Conservation (phyloP, 2,888 invertebrate genomes). For the Sympetrum striolatum region DNA sequence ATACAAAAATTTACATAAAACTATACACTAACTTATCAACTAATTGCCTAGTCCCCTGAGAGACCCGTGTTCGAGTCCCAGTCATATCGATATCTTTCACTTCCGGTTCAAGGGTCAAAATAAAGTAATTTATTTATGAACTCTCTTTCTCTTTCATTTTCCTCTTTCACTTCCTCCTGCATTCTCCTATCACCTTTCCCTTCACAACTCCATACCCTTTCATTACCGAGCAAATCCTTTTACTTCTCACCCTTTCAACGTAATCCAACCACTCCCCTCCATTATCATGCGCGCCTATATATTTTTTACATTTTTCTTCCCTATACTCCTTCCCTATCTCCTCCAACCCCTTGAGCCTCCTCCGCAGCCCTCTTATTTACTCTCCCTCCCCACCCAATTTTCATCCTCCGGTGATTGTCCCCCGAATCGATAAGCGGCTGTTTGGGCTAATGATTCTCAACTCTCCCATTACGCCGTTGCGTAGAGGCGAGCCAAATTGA, state of each 20-base stretch:
- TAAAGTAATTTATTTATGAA: no score
- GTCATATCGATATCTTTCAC: no score
- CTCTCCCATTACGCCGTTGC: background rate
- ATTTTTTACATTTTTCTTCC: no score
- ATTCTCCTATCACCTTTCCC: background rate
- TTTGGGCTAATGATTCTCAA: constrained; percentile 10
- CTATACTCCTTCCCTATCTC: background rate
- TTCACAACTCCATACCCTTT: background rate
- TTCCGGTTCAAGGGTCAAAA: no score
- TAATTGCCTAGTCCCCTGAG: no score
- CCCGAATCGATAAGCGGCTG: background rate
- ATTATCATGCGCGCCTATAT: background rate
- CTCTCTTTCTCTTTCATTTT: background rate
- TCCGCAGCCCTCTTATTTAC: background rate
- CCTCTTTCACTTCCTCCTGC: background rate
- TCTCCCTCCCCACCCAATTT: background rate
- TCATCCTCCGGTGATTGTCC: background rate
- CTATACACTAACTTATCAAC: no score
- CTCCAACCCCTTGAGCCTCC: background rate
- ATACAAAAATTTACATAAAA: no score
- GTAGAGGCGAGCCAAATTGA: background rate
- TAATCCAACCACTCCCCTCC: background rate
- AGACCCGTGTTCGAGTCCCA: no score
- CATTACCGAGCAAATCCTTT: background rate
- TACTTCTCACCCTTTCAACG: no score